phyloP scores from a whole-genome alignment of 2,888 invertebrate species.

The Dryadula phaetusa region DNA sequence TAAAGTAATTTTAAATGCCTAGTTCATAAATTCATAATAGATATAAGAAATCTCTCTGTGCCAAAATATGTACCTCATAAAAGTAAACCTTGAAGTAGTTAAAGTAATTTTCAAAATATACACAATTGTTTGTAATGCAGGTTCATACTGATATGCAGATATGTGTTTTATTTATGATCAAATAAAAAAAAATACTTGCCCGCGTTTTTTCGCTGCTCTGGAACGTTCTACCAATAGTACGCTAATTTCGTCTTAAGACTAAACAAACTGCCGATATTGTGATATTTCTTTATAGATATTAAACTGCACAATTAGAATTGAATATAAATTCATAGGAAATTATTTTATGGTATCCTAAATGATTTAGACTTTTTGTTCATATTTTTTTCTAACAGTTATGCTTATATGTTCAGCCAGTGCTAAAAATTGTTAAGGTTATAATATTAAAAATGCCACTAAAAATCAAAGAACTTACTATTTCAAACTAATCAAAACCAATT shows the following conservation, averaged over 20 bases:
- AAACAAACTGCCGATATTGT: constrained; percentile 51
- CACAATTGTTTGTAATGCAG: constrained; percentile 64
- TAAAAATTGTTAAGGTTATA: background rate
- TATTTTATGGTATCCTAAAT: background rate
- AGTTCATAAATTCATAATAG: constrained; percentile 77
- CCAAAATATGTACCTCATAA: constrained; percentile 93
- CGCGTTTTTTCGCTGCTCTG: constrained; percentile 41
- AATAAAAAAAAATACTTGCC: constrained; percentile 50
- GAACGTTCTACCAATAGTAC: constrained; percentile 17
- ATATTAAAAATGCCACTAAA: too few relatives aligned
- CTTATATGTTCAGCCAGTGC: background rate
- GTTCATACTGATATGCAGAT: constrained; percentile 42
- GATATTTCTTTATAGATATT: constrained; percentile 49
- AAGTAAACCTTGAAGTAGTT: constrained; percentile 81
- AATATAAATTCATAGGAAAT: constrained; percentile 21
- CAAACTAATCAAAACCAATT: background rate
- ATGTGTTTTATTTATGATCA: constrained; percentile 35
- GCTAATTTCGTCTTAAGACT: constrained; percentile 34
- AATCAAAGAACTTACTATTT: background rate
- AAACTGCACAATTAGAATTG: constrained; percentile 33
- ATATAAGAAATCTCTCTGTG: constrained; percentile 88
- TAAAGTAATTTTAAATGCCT: constrained; percentile 71
- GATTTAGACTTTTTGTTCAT: background rate
- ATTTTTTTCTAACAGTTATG: background rate
- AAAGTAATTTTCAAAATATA: constrained; percentile 73